phyloP scores from a whole-genome alignment of 2,888 invertebrate genomes.

The Epistrophella euchroma region DNA sequence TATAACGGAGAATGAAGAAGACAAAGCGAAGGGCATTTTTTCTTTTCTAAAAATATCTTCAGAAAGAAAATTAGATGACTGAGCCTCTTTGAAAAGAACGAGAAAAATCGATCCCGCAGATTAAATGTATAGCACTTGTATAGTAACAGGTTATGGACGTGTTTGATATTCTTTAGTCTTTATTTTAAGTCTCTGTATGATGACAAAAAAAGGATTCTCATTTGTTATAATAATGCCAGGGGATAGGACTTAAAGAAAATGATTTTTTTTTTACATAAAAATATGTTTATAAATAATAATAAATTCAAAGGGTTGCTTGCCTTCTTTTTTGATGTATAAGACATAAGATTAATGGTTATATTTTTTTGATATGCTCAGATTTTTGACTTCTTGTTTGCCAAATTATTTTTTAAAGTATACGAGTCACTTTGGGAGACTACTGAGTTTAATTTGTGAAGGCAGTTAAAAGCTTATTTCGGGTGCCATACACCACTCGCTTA shows the following conservation, averaged over 20 bases:
- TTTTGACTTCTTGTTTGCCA: neutral
- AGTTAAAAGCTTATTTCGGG: too few species aligned
- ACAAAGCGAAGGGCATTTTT: constrained; percentile 5
- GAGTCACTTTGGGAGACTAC: neutral
- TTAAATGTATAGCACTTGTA: neutral
- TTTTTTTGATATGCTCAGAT: neutral
- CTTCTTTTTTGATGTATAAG: neutral
- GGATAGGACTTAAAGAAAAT: neutral
- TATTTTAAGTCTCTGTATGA: neutral
- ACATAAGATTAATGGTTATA: neutral
- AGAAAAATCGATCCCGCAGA: neutral
- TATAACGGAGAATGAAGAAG: neutral
- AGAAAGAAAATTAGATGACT: constrained; percentile 13
- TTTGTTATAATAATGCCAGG: constrained; percentile 9
- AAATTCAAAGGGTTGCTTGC: constrained; percentile 12
- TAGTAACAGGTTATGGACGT: constrained; percentile 6
- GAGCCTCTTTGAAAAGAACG: neutral
- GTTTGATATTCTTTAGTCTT: constrained; percentile 6
- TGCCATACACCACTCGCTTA: too few species aligned
- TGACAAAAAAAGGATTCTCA: constrained; percentile 1
- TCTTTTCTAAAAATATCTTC: constrained; percentile 26
- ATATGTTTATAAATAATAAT: neutral
- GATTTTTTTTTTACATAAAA: neutral
- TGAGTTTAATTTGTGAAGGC: too few species aligned
- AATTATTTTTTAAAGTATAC: neutral